A percentile compares a stretch with the other conserved stretches of the same genome.
Evolutionary conservation across 2,797 vertebrate species (phyloP).

Genomic region (Pipistrellus pygmaeus): DNA sequence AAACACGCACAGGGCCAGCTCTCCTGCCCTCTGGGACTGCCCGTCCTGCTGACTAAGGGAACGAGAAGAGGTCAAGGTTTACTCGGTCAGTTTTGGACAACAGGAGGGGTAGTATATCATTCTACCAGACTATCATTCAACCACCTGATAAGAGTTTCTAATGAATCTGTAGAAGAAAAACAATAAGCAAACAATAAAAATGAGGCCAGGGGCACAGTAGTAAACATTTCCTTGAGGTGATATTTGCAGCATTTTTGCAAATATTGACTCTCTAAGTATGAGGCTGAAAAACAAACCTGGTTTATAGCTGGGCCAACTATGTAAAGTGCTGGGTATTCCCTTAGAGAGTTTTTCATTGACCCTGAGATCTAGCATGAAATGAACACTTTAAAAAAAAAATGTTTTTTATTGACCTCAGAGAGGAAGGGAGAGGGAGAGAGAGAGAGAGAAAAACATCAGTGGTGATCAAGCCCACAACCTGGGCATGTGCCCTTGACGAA

Average conservation of each 20-base stretch:
- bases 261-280: slow-evolving; percentile 58
- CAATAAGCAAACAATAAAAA: slow-evolving; percentile 37
- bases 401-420: too few species aligned
- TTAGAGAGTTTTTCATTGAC: background rate
- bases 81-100: background rate
- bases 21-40: background rate
- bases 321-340: rapidly evolving
- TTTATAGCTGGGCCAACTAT: background rate
- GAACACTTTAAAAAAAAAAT: background rate
- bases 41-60: background rate
- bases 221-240: slow-evolving; percentile 32
- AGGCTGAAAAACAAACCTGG: slow-evolving; percentile 32
- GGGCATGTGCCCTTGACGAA: background rate
- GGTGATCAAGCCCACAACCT: too few species aligned
- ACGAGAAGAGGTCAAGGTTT: background rate
- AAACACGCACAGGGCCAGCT: background rate
- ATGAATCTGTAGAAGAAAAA: background rate
- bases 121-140: background rate
- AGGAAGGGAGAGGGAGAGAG: too few species aligned
- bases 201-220: background rate
- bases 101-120: background rate
- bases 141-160: background rate
- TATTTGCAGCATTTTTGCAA: slow-evolving; percentile 62
- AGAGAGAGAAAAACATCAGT: too few species aligned
- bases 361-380: background rate